Evolutionary conservation across 2,888 invertebrate species (phyloP).

Genomic region (Cephalotes varians): DNA sequence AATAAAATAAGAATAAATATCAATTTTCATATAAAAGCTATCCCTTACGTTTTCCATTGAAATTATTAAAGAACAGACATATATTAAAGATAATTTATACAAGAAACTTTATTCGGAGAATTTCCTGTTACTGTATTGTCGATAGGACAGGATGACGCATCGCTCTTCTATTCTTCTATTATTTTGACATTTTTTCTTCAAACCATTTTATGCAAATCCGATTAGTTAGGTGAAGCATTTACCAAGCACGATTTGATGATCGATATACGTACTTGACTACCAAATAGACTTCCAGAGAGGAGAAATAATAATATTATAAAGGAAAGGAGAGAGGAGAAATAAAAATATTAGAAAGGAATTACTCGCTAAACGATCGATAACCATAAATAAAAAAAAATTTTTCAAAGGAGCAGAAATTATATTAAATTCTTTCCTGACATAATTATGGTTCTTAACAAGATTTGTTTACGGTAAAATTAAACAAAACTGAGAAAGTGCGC

Average conservation of each 20-base stretch:
- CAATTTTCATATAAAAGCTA: background rate
- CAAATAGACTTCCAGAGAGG: background rate
- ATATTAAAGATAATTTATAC: background rate
- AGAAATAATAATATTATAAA: background rate
- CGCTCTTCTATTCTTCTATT: background rate
- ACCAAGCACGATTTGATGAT: background rate
- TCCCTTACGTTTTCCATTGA: background rate
- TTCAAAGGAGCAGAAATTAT: background rate
- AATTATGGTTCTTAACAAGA: background rate
- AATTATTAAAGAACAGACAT: background rate
- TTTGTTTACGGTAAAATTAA: background rate
- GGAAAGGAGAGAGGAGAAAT: background rate
- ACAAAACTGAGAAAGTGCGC: background rate
- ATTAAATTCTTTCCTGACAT: background rate
- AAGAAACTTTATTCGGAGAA: background rate
- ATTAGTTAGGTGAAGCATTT: background rate
- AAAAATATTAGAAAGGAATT: background rate
- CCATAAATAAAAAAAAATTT: background rate
- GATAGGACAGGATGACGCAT: background rate
- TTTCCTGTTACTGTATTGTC: background rate
- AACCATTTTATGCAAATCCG: conserved; percentile 23
- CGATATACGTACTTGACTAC: background rate
- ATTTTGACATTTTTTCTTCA: background rate
- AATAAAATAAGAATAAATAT: too few relatives aligned
- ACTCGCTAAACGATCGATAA: background rate